Conservation (phyloP, 2,888 invertebrate species). For the Nomada ferruginata region DNA sequence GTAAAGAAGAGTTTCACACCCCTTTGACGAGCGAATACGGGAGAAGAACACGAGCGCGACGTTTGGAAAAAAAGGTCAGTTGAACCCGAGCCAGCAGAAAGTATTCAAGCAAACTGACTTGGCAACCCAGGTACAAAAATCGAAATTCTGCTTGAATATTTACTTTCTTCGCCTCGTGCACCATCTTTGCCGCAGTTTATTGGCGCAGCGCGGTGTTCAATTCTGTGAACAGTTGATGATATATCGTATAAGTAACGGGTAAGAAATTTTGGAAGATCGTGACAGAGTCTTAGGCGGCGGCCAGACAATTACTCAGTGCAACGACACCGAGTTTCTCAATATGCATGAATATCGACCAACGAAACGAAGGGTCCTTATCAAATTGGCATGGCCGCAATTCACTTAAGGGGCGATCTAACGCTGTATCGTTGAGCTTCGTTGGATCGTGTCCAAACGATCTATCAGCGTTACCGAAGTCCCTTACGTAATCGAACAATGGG, state of each 20-base stretch:
- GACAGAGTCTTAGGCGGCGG: not conserved
- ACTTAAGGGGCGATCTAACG: slow-evolving; percentile 28
- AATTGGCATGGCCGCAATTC: slow-evolving; percentile 62
- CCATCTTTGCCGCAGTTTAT: not conserved
- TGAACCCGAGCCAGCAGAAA: slow-evolving; percentile 18
- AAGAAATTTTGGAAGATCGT: not conserved
- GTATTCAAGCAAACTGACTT: not conserved
- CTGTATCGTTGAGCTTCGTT: slow-evolving; percentile 53
- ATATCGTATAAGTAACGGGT: too few relatives aligned
- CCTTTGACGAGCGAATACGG: not conserved
- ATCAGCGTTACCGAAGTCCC: slow-evolving; percentile 51
- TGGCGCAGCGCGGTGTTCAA: too few relatives aligned
- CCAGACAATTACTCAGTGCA: slow-evolving; percentile 22
- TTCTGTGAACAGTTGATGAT: too few relatives aligned
- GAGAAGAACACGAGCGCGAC: not conserved
- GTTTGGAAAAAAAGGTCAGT: slow-evolving; percentile 14
- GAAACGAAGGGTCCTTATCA: slow-evolving; percentile 60
- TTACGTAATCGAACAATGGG: slow-evolving; percentile 56
- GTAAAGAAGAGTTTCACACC: too few relatives aligned
- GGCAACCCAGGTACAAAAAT: not conserved
- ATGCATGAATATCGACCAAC: slow-evolving; percentile 40
- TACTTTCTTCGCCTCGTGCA: not conserved
- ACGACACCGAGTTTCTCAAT: slow-evolving; percentile 23
- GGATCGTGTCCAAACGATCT: slow-evolving; percentile 60
- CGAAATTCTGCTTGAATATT: not conserved